Conservation (phyloP, 2,888 invertebrate species). For the Oxytorus armatus region DNA sequence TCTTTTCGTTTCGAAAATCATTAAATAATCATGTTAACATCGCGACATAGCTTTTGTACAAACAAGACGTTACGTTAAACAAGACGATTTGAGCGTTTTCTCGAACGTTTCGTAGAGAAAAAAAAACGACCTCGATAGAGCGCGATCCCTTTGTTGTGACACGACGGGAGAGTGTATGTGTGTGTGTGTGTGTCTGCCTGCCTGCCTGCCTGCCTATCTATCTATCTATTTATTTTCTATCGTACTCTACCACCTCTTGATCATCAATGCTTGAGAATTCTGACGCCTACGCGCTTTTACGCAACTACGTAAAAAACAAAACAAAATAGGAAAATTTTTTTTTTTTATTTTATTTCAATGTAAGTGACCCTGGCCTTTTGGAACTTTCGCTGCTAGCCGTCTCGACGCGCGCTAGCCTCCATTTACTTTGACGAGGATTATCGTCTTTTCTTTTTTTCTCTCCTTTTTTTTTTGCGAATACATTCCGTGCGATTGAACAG, state of each 20-base stretch:
- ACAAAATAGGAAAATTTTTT: background rate
- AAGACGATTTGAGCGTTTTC: background rate
- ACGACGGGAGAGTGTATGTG: constrained; percentile 16
- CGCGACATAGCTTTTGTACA: background rate
- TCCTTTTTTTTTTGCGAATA: constrained; percentile 61
- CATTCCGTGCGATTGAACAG: constrained; percentile 74
- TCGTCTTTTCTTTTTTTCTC: constrained; percentile 48
- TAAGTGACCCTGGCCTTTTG: constrained; percentile 38
- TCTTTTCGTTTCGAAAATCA: constrained; percentile 38
- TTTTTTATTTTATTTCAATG: constrained; percentile 8
- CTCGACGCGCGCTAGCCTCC: constrained; percentile 1
- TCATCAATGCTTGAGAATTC: constrained; percentile 22
- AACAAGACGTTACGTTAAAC: constrained; percentile 2
- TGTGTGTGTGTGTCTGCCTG: constrained; percentile 54
- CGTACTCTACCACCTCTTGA: constrained; percentile 34
- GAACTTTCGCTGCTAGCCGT: constrained; percentile 8
- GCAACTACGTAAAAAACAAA: constrained; percentile 67
- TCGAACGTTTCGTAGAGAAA: constrained; percentile 12
- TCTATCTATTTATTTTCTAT: constrained; percentile 67
- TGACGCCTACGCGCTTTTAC: constrained; percentile 68
- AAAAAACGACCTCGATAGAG: constrained; percentile 20
- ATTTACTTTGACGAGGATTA: constrained; percentile 20
- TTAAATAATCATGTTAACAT: constrained; percentile 7
- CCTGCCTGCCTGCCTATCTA: constrained; percentile 40
- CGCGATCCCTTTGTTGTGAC: constrained; percentile 62